Percentiles rank a stretch among this genome's conserved stretches.
Conservation (phyloP, 92 coral and sea anemone species). For the Montipora capitata region DNA sequence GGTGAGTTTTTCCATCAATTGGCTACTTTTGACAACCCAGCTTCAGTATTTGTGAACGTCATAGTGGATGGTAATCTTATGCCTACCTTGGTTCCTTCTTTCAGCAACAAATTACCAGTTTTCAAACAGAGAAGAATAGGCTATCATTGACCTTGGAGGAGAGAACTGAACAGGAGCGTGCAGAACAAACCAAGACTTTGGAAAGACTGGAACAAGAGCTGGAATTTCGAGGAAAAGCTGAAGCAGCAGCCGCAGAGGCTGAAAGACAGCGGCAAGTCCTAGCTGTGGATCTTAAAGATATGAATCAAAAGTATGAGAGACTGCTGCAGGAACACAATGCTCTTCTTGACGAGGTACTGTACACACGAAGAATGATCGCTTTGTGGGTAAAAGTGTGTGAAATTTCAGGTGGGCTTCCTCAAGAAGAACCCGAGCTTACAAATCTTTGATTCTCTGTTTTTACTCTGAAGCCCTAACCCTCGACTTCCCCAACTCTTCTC, state of each 20-base stretch:
- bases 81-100: background rate
- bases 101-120: conserved; percentile 93
- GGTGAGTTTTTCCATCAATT: too few species aligned
- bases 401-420: too few species aligned
- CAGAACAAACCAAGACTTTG: conserved; percentile 92
- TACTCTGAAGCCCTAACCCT: too few species aligned
- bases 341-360: conserved; percentile 80
- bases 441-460: too few species aligned
- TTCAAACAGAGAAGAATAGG: conserved; percentile 94
- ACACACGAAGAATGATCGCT: too few species aligned
- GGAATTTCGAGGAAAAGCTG: conserved; percentile 86
- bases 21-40: too few species aligned
- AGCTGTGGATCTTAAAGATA: conserved; percentile 95
- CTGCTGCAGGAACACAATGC: conserved; percentile 86
- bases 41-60: too few species aligned
- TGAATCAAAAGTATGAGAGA: conserved; percentile 92
- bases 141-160: conserved; percentile 95
- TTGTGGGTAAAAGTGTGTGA: too few species aligned
- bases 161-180: conserved; percentile 94
- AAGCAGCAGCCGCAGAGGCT: conserved; percentile 94
- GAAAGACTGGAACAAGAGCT: conserved; percentile 91
- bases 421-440: too few species aligned
- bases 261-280: conserved; percentile 93
- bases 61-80: background rate
- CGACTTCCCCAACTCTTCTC: too few species aligned